Base-by-base conservation (phyloP, 2,113 vertebrate species). In the Merops nubicus region DNA sequence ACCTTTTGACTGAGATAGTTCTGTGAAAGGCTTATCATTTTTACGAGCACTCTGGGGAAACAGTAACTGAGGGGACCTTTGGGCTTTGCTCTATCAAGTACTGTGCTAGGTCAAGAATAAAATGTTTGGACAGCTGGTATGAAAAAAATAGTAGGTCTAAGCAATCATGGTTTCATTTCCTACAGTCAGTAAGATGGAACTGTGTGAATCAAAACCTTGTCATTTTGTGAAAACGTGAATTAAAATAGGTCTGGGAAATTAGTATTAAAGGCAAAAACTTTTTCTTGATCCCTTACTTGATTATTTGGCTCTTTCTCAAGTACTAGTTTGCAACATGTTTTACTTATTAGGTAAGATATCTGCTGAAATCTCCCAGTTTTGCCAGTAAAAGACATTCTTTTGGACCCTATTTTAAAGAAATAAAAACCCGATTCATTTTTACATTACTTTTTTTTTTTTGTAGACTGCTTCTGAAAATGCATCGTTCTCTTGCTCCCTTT, bases 381-480 rank as follows among this genome's bases (percentile, higher is more conserved):
- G 10, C 28, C 28, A 28, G 14, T 65, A 51, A 34, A 82, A 67
- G 19, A 6, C 50, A 8, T 60, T 56, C 6, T 15, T 73, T 79
- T n/a, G 48, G 53, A 83, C 17, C 18, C 13, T 25, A 9, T n/a
- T 80, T 75, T n/a, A 25, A 80, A 68, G 40, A 75, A 79, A 56
- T 3, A 50, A 8, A 70, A 85, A n/a, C 5, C 25, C 15, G 4
- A 25, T 81, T 80, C 6, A 12, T 50, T 72, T 68, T 64, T 68
- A 26, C 8, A 2, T 64, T 72, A 6, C 7, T 3, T 23, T 50
- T 82, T 79, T 18, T n/a, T 50, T 79, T 79, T 69, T 63, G 31
- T 86, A 23, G 11, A 5, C 57, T 53, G 8, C 23, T 65, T 5
- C 59, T 80, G 16, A 0, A 8, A 79, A 40, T 0, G 1, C 15